Base-by-base conservation (phyloP, 1,140 invertebrate genomes). In the Diabrotica virgifera region DNA sequence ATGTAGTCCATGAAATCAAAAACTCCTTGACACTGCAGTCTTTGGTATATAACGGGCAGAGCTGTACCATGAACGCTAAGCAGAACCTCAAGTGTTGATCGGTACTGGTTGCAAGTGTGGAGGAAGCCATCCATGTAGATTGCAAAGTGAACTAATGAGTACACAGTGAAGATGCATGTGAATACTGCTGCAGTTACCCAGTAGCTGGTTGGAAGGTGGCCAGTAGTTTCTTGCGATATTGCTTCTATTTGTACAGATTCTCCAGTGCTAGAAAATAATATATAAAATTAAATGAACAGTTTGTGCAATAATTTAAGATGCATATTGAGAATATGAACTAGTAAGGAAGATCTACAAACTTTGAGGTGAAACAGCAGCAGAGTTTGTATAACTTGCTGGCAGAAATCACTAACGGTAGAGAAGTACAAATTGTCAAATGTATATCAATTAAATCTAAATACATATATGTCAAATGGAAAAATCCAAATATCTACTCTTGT, bases 1-100 rank as follows among this genome's bases (percentile, higher is more conserved):
- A 86, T 69, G 67, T 86, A 86, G 74, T 87, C 85, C 82, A 87
- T 83, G 62, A 82, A 86, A 75, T 87, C 85, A 57, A 84, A 80
- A 40, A 86, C 79, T 0, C 83, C 80, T 6, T 78, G 78, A 70
- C 85, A 87, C 5, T 79, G 72, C 0, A 87, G 68, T 37, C 85
- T 78, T 40, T 80, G 74, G 63, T 82, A 76, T 60, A 87, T 80
- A n/a, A 81, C 80, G 73, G 83, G 76, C 52, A 79, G 60, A 40
- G 70, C 78, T 13, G 76, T 79, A 11, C 79, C 81, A n/a, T 72
- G 70, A 0, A 82, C 73, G 10, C 74, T 72, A 5, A 85, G 56
- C 2, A 77, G 0, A 56, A 79, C 76, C 58, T 84, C 79, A 36
- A 85, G 60, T 54, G 77, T 78, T 59, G 70, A 77, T 38, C 78